These are phyloP conservation scores for Hystrix brachyura DNA, from an alignment of 2,113 vertebrate genomes.

Conservation along the genomic window DNA sequence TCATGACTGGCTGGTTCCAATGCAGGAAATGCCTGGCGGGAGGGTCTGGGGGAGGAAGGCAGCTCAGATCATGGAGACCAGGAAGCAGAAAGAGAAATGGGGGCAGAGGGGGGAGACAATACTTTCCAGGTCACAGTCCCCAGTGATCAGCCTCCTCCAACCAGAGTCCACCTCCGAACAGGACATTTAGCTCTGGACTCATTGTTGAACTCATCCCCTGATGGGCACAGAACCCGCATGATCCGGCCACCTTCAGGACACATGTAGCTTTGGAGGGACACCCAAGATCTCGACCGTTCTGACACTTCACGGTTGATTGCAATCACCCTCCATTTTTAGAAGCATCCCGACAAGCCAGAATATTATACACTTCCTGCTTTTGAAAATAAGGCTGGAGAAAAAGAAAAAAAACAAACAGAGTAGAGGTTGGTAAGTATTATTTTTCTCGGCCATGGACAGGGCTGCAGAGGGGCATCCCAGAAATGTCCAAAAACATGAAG, in stretches of 20 bases:
- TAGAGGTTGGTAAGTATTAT: not conserved
- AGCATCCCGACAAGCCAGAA: not conserved
- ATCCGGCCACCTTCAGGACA: too few relatives aligned
- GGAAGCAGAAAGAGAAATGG: not conserved
- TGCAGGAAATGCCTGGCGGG: too few relatives aligned
- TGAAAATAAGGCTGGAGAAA: not conserved
- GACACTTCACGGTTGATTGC: not conserved
- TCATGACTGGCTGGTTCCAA: not conserved
- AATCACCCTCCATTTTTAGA: not conserved
- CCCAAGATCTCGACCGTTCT: too few relatives aligned
- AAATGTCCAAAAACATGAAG: not conserved
- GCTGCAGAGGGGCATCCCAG: not conserved
- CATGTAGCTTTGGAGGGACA: too few relatives aligned
- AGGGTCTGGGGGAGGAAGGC: too few relatives aligned
- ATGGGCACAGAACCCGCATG: too few relatives aligned
- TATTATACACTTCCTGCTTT: not conserved
- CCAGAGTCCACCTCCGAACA: not conserved
- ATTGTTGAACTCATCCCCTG: too few relatives aligned
- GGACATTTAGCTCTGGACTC: not conserved
- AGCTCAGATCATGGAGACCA: not conserved
- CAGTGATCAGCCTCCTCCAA: not conserved
- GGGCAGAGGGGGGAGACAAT: not conserved
- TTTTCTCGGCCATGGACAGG: fast-evolving
- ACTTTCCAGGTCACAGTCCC: not conserved
- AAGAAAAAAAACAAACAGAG: too few relatives aligned